phyloP scores from a whole-genome alignment of 2,113 vertebrate genomes.

The Chaetodon trifascialis region DNA sequence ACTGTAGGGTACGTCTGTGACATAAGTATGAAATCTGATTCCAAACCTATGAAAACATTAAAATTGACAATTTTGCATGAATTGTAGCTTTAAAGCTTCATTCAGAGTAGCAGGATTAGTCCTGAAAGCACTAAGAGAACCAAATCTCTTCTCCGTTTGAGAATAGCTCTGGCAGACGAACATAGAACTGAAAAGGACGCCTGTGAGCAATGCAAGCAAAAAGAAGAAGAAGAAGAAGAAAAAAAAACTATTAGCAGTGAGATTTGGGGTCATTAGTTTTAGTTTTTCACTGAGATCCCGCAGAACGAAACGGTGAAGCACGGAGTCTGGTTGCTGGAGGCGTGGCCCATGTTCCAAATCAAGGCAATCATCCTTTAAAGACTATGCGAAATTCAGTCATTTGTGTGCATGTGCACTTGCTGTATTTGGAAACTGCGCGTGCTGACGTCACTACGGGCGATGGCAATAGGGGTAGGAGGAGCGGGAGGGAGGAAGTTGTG shows the following conservation, averaged over 20 bases:
- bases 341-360: not conserved
- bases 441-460: conserved; percentile 78
- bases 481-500: conserved; percentile 47
- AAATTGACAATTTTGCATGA: not conserved
- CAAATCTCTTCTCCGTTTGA: not conserved
- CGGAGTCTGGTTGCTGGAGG: not conserved
- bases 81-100: not conserved
- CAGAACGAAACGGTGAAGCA: not conserved
- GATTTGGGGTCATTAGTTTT: not conserved
- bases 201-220: not conserved
- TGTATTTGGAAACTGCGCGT: conserved; percentile 73
- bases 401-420: conserved; percentile 25
- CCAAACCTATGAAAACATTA: not conserved
- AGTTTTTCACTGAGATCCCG: not conserved
- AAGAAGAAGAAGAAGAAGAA: no score
- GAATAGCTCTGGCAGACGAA: not conserved
- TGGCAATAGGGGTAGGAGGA: conserved; percentile 26
- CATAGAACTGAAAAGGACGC: not conserved
- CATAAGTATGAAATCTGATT: conserved; percentile 4
- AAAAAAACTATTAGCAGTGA: not conserved
- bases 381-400: not conserved
- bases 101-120: not conserved
- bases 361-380: not conserved
- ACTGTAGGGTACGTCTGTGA: conserved; percentile 10
- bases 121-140: not conserved